Evolutionary conservation across 2,888 invertebrate species (phyloP).

Genomic region (Caenorhabditis becei): DNA sequence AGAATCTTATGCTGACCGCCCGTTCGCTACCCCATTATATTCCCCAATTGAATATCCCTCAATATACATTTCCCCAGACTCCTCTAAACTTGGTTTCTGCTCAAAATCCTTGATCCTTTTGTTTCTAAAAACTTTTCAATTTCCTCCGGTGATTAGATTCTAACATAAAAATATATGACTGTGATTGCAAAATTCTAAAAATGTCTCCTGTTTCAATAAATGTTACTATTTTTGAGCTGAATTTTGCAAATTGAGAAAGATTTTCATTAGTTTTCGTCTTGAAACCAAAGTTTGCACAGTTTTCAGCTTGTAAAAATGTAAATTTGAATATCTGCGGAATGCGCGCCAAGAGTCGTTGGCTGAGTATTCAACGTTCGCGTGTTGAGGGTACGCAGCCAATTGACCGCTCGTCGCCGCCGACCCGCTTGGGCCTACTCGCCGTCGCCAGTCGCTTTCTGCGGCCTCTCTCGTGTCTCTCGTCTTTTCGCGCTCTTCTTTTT

Average conservation of each 20-base stretch:
- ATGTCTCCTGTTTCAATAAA: too few relatives aligned
- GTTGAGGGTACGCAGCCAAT: conserved; percentile 27
- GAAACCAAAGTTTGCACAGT: neutral
- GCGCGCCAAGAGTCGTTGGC: conserved; percentile 15
- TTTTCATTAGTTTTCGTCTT: too few relatives aligned
- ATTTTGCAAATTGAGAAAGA: too few relatives aligned
- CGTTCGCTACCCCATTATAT: neutral
- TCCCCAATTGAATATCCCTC: neutral
- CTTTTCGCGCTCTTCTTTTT: neutral
- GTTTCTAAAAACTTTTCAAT: neutral
- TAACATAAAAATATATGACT: too few relatives aligned
- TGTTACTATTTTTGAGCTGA: too few relatives aligned
- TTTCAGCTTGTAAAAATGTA: neutral
- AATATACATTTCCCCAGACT: neutral
- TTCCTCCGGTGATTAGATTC: neutral
- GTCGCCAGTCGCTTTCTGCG: conserved; percentile 4
- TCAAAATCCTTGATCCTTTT: neutral
- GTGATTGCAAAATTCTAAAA: too few relatives aligned
- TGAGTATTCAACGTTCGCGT: conserved; percentile 40
- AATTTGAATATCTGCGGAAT: conserved; percentile 6
- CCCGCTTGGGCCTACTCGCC: conserved; percentile 24
- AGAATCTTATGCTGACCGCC: conserved; percentile 30
- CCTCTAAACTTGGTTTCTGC: neutral
- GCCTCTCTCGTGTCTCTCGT: neutral
- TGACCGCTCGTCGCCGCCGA: neutral